These are phyloP conservation scores for Andinoacara biseriatus DNA, from an alignment of 2,113 vertebrate species.

Conservation along the genomic window DNA sequence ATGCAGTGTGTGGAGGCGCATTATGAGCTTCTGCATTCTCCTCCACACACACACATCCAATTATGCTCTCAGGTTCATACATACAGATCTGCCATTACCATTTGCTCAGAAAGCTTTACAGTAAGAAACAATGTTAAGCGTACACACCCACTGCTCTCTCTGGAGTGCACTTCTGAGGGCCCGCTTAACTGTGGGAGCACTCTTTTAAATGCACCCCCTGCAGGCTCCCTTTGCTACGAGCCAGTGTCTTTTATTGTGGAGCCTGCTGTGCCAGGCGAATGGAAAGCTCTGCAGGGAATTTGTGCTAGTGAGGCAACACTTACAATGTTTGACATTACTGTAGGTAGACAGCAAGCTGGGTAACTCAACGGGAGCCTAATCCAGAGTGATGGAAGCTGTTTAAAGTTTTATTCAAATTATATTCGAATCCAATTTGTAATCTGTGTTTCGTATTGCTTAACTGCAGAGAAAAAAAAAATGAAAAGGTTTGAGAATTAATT, in stretches of 20 bases:
- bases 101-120: slow-evolving; percentile 26
- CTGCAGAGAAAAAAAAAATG: background rate
- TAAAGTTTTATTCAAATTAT: background rate
- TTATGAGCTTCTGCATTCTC: background rate
- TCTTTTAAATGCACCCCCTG: slow-evolving; percentile 49
- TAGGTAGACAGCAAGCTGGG: background rate
- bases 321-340: background rate
- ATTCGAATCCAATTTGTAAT: background rate
- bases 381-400: background rate
- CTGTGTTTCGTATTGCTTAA: background rate
- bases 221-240: slow-evolving; percentile 21
- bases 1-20: background rate
- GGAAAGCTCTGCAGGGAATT: slow-evolving; percentile 25
- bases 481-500: background rate
- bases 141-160: slow-evolving; percentile 22
- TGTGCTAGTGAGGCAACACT: background rate
- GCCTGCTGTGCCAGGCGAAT: slow-evolving; percentile 36
- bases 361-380: background rate
- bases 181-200: slow-evolving; percentile 33
- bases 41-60: background rate
- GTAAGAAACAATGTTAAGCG: slow-evolving; percentile 31
- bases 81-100: slow-evolving; percentile 28
- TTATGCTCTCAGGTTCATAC: background rate
- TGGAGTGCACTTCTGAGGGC: slow-evolving; percentile 48
- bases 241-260: slow-evolving; percentile 36